These are phyloP conservation scores for Probosciger aterrimus DNA, from an alignment of 2,113 vertebrate genomes.

Conservation along the genomic window DNA sequence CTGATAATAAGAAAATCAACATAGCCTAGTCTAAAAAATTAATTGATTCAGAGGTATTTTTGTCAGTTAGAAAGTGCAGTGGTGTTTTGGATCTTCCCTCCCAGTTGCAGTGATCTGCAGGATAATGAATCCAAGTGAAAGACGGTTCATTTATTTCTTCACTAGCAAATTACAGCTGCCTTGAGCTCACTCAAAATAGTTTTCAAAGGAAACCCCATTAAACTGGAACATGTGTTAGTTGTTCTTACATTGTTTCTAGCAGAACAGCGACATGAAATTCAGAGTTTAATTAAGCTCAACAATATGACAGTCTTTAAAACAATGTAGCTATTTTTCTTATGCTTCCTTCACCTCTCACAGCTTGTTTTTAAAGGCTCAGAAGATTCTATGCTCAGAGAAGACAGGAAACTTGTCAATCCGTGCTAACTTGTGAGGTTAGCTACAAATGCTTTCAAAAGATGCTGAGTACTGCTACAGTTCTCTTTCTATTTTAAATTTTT, in stretches of 20 bases:
- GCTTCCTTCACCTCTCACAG: not conserved
- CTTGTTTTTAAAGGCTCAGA: not conserved
- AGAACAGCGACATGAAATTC: not conserved
- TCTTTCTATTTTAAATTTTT: not conserved
- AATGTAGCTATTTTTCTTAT: not conserved
- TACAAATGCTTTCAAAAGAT: not conserved
- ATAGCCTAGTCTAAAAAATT: not conserved
- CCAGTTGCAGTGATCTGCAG: not conserved
- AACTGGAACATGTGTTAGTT: accelerated
- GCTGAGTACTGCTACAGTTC: not conserved
- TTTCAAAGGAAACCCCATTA: not conserved
- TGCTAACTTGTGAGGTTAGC: not conserved
- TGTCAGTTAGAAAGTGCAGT: not conserved
- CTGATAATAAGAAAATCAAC: not conserved
- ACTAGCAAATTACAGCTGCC: not conserved
- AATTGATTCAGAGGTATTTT: not conserved
- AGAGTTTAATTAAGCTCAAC: not conserved
- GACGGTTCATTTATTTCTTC: not conserved
- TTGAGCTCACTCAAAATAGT: not conserved
- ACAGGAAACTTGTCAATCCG: not conserved
- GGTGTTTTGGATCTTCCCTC: not conserved
- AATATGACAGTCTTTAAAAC: not conserved
- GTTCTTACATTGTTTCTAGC: not conserved
- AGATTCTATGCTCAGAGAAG: not conserved
- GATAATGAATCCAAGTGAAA: not conserved